Evolutionary conservation across 2,113 vertebrate genomes (phyloP), one percentile per base, ranked within the genome.

Genomic region (Toxotes chatareus): DNA sequence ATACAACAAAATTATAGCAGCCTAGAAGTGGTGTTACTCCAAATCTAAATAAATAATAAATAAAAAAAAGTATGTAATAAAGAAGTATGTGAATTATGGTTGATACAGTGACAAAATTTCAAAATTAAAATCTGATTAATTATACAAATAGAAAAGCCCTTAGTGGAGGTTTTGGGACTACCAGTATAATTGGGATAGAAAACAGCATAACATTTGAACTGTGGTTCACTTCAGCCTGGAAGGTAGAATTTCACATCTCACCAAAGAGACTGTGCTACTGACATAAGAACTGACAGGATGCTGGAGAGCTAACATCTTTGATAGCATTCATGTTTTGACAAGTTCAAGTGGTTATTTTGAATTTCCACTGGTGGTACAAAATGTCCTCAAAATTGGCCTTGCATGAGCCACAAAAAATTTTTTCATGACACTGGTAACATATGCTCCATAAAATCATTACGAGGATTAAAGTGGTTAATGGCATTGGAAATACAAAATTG

Each of bases 401-500:
- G 19, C 36, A 40, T 21, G 7, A 53, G 44, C 32, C 32, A 56
- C 1, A 56, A 46, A 66, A 27, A 46, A 47, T 7, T 51, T 74
- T 71, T 71, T 69, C 27, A 60, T 36, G 32, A 68, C 55, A 63
- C 19, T 56, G 31, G 4, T 40, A 56, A 69, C 21, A 65, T 27
- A 61, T 59, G 55, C 21, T 5, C 10, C 0, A 23, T 65, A 16
- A 76, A 84, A 80, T 68, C 44, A 84, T 71, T 60, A 59, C 16
- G 17, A 31, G 12, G 46, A 81, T 80, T 73, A 65, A 31, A 86
- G 64, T 56, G 42, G 40, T 70, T 57, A 70, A 89, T 78, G 40
- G 36, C n/a, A 84, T 71, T 65, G n/a, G 31, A 77, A 83, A 77
- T 49, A 60, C 27, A 84, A 63, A 27, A 81, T 67, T 76, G n/a